Evolutionary conservation across 2,113 vertebrate species (phyloP).

Genomic region (Beaufortia kweichowensis): DNA sequence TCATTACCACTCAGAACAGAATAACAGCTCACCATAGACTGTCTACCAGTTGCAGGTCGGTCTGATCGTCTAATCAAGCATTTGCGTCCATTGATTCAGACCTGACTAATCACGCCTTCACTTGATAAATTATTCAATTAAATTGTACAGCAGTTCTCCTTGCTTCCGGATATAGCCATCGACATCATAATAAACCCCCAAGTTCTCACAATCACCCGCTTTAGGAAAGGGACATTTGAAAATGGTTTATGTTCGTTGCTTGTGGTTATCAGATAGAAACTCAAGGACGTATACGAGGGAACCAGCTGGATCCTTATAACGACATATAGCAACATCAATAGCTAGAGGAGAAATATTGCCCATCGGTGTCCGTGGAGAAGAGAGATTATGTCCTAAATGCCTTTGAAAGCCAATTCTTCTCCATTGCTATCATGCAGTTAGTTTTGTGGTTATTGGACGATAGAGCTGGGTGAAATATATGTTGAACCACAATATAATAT

Average conservation of each 20-base stretch:
- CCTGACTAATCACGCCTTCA: constrained; percentile 39
- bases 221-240: constrained; percentile 10
- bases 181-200: constrained; percentile 29
- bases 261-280: constrained; percentile 25
- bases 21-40: constrained; percentile 21
- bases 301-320: constrained; percentile 34
- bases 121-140: constrained; percentile 49
- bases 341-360: not conserved
- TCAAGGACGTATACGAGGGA: not conserved
- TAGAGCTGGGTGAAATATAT: not conserved
- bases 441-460: not conserved
- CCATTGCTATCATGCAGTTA: too few species aligned
- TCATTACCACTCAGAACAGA: constrained; percentile 6
- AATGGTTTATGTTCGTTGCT: constrained; percentile 38
- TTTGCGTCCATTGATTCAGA: constrained; percentile 40
- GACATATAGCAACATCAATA: constrained; percentile 23
- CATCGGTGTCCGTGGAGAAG: not conserved
- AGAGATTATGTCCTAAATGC: not conserved
- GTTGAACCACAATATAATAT: not conserved
- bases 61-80: constrained; percentile 32
- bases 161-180: constrained; percentile 23
- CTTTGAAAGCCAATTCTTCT: too few species aligned
- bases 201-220: constrained; percentile 12
- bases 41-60: constrained; percentile 23
- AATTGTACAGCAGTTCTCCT: constrained; percentile 28